These are phyloP conservation scores for Andrena bicolor DNA, from an alignment of 2,888 invertebrate genomes.

Conservation along the genomic window DNA sequence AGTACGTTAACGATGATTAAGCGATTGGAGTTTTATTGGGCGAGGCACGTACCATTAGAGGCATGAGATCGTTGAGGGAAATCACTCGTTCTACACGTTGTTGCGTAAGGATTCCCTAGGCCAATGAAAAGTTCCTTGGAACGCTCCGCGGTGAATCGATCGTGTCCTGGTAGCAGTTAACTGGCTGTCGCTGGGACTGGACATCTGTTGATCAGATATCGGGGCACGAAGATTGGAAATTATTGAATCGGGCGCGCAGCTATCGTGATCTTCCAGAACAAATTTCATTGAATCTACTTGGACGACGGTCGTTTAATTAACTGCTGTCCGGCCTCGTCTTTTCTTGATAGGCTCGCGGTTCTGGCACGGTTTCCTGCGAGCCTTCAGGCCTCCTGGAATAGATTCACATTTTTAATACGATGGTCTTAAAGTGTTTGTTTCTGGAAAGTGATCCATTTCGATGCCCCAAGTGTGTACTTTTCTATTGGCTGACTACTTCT, in stretches of 20 bases:
- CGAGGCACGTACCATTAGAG: conserved; percentile 26
- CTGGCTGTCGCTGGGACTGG: not conserved
- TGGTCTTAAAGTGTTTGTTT: too few relatives aligned
- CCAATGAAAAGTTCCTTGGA: not conserved
- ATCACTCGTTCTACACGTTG: conserved; percentile 32
- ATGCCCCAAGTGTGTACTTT: too few relatives aligned
- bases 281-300: conserved; percentile 5
- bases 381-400: not conserved
- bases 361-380: not conserved
- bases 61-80: conserved; percentile 21
- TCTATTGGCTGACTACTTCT: too few relatives aligned
- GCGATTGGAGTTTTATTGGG: conserved; percentile 40
- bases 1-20: conserved; percentile 49
- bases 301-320: conserved; percentile 5
- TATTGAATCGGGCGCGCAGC: not conserved
- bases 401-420: too few relatives aligned
- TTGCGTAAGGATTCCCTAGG: conserved; percentile 41
- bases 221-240: not conserved
- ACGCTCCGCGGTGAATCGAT: not conserved
- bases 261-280: conserved; percentile 9
- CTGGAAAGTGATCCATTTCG: too few relatives aligned
- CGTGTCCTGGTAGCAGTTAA: not conserved
- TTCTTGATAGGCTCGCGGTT: not conserved
- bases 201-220: conserved; percentile 5
- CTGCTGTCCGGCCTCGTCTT: not conserved